phyloP scores from a whole-genome alignment of 2,797 vertebrate species.

The Myotis vivesi region DNA sequence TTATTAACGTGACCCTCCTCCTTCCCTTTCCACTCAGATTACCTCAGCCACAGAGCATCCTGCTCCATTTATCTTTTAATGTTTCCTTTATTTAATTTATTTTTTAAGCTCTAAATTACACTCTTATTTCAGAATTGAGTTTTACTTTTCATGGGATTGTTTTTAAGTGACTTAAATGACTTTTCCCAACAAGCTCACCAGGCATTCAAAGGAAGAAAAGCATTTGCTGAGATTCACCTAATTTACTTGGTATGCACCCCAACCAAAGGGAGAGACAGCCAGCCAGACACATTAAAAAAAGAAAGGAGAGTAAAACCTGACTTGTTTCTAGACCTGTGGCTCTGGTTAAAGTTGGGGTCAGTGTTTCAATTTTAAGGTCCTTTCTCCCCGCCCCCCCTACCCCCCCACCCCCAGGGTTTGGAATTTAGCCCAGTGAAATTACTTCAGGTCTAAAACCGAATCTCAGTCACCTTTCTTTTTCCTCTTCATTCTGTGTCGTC shows the following conservation, averaged over 20 bases:
- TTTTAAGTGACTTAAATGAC: slow-evolving; percentile 76
- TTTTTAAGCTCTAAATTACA: slow-evolving; percentile 88
- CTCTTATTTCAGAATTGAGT: slow-evolving; percentile 86
- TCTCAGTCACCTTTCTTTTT: not conserved
- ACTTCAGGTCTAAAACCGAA: slow-evolving; percentile 17
- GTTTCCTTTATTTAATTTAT: slow-evolving; percentile 91
- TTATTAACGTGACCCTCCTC: slow-evolving; percentile 88
- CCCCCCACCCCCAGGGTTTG: slow-evolving; percentile 56
- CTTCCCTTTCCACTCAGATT: slow-evolving; percentile 88
- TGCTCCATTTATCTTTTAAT: slow-evolving; percentile 90
- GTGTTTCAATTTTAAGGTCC: slow-evolving; percentile 77
- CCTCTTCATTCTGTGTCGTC: not conserved
- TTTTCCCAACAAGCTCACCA: slow-evolving; percentile 66
- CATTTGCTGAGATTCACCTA: slow-evolving; percentile 60
- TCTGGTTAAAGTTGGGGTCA: slow-evolving; percentile 80
- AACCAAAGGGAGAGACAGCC: slow-evolving; percentile 62
- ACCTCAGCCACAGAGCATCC: slow-evolving; percentile 89
- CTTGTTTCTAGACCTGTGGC: slow-evolving; percentile 72
- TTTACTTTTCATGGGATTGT: slow-evolving; percentile 78
- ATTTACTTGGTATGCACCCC: slow-evolving; percentile 69
- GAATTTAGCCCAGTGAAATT: slow-evolving; percentile 80
- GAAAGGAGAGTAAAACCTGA: slow-evolving; percentile 3
- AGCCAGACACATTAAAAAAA: slow-evolving; percentile 14
- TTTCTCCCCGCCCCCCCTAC: not conserved
- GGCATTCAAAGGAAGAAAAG: slow-evolving; percentile 62